These are phyloP conservation scores for Pissodes strobi DNA, from an alignment of 1,140 invertebrate species.

Conservation along the genomic window DNA sequence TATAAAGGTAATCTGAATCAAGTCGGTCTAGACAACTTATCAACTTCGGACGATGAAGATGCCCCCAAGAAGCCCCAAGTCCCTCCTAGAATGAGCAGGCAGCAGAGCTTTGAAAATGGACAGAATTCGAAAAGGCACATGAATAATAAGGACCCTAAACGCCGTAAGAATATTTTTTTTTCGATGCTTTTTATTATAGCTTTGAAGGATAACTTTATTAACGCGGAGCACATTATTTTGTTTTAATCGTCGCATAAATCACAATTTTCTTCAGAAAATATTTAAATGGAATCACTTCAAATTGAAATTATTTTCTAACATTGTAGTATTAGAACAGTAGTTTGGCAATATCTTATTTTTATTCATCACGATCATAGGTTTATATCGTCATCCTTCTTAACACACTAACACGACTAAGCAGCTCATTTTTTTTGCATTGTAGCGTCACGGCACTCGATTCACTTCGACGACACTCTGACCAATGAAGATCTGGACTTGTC, in stretches of 20 bases:
- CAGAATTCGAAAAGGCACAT: conserved; percentile 50
- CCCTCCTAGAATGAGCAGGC: conserved; percentile 63
- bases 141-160: conserved; percentile 47
- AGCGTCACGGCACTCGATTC: conserved; percentile 42
- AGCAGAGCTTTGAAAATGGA: conserved; percentile 55
- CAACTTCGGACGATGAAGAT: conserved; percentile 57
- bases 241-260: no score
- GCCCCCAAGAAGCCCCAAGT: conserved; percentile 62
- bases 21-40: conserved; percentile 73
- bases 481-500: conserved; percentile 21
- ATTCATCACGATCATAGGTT: background rate
- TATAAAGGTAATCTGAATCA: conserved; percentile 65
- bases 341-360: background rate
- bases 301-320: background rate
- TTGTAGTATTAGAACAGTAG: background rate
- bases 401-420: conserved; percentile 24
- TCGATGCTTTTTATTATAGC: background rate
- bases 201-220: no score
- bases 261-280: no score
- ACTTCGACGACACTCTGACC: conserved; percentile 44
- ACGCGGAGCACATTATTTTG: no score
- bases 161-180: conserved; percentile 44
- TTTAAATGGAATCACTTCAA: no score
- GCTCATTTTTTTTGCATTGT: conserved; percentile 16
- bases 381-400: background rate